Base-by-base conservation (phyloP, 2,888 invertebrate genomes). In the Tortrix viridana region DNA sequence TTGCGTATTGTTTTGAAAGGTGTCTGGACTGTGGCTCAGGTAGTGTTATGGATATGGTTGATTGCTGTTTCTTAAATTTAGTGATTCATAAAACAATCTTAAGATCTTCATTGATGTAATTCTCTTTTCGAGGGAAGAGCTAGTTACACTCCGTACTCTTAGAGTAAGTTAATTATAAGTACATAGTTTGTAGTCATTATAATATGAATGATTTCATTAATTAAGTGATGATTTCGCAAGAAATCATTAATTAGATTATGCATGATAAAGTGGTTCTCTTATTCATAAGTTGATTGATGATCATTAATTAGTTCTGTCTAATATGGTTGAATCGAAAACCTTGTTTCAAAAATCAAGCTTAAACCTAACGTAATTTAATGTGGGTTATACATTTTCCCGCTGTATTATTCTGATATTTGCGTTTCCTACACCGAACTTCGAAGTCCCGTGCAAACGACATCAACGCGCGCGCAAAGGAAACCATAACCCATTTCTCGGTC, bases 391-490 rank as follows among this genome's bases (percentile, higher is more conserved):
- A 41, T 22, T 41, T 41, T 59, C n/a, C 49, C 58, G 62, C 61
- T 60, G 26, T 58, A 63, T 65, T 69, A 60, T 65, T 73, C 68
- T 71, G 57, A 56, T 61, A 67, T 76, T 74, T 67, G 61, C 73
- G 56, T 85, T 75, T 83, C 79, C 86, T 84, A 69, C 71, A 79
- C 12, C 43, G 22, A 41, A 62, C 71, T 79, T 14, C 26, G 22
- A 41, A 62, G 55, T 46, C 49, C 46, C 54, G 44, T 75, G 77
- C 77, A 88, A 90, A 90, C 89, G 91, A 91, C 88, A 85, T 91
- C 88, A 89, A 90, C 90, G 90, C 83, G 79, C 77, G 71, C 69
- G 76, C 71, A 82, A 74, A 72, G 85, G 80, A 87, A 88, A 69
- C 59, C 68, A 66, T 71, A 72, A 72, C 70, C 68, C 56, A 68